Evolutionary conservation across 2,797 vertebrate species (phyloP).

Genomic region (Darevskia mixta): DNA sequence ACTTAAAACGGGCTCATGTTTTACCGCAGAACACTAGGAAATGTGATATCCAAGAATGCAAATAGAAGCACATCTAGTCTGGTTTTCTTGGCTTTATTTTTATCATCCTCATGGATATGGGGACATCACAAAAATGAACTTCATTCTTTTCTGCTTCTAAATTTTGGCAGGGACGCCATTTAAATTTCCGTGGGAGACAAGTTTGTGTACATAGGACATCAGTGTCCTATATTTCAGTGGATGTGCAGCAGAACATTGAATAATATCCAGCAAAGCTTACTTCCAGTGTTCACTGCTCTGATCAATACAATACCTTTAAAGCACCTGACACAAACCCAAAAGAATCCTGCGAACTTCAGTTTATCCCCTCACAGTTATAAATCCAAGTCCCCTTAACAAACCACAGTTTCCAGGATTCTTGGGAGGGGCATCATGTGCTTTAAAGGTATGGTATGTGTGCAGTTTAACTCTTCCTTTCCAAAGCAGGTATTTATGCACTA

Average conservation of each 20-base stretch:
- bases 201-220: not conserved
- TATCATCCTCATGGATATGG: slow-evolving; percentile 2
- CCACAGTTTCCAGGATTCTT: no score
- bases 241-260: not conserved
- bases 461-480: no score
- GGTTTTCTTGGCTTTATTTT: slow-evolving; percentile 22
- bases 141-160: not conserved
- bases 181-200: not conserved
- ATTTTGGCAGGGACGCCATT: slow-evolving; percentile 6
- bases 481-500: no score
- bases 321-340: no score
- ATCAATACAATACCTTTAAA: not conserved
- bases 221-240: not conserved
- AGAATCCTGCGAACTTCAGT: no score
- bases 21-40: slow-evolving; percentile 7
- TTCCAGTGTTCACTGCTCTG: not conserved
- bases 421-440: no score
- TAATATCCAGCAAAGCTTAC: not conserved
- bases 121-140: slow-evolving; percentile 1
- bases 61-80: slow-evolving; percentile 36
- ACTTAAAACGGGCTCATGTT: slow-evolving; percentile 14
- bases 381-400: no score
- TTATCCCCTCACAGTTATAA: no score
- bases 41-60: slow-evolving; percentile 36
- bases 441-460: no score